Evolutionary conservation across 1,140 invertebrate genomes (phyloP), one percentile per base, ranked within the genome.

Genomic region (Tetragnatha versicolor): DNA sequence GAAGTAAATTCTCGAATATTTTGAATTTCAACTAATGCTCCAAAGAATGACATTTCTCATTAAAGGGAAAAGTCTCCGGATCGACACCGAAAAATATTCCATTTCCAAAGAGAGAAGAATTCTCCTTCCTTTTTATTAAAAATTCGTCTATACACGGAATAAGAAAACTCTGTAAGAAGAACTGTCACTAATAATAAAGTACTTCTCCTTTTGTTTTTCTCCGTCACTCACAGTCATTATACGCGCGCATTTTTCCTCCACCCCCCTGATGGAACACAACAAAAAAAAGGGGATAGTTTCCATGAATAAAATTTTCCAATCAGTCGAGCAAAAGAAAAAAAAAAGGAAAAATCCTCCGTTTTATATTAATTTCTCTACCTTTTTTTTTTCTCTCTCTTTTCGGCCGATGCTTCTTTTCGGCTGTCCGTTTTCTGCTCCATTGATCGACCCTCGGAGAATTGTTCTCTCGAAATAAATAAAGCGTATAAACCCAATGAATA

Each of bases 291-390:
- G 49, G 20, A 45, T 29, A 17, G 25, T 25, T 37, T 29, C 25
- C 51, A 73, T 58, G 69, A 60, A 73, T 60, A 73, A 60, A 73
- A 73, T 73, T 73, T 73, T 73, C 69, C 69, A 73, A 73, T 73
- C 69, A 73, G 49, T 53, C 39, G 49, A 73, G 69, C 69, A 73
- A 73, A 60, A 55, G 51, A 55, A 73, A 60, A 73, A 58, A 31
- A 31, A 14, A 29, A 27, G 33, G 25, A 51, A 14, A 9, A 42
- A 17, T 20, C n/a, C n/a, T 37, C 17, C 47, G 45, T 53, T 70
- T 70, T 55, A 70, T 70, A 70, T 70, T 70, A 70, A 70, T 70
- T 35, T 70, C 51, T 51, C 20, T 14, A 17, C 25, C 25, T 51
- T 20, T 27, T 58, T 58, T 29, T 72, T 45, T 45, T 20, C 10